Conservation (phyloP, 2,888 invertebrate species). For the Lasioglossum malachurum region DNA sequence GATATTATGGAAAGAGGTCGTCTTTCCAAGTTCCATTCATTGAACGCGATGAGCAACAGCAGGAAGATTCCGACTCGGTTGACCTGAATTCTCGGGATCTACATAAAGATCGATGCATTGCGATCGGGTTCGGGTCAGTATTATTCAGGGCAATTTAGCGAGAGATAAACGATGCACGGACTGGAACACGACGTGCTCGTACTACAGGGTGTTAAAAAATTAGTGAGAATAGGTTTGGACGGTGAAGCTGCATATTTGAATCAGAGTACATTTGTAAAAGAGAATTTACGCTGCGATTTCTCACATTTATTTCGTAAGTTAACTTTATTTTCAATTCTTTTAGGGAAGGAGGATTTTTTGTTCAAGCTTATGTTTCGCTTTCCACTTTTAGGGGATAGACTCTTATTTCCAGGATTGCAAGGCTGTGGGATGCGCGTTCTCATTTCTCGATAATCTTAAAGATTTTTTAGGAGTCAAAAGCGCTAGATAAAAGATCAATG, state of each 20-base stretch:
- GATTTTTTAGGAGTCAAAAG: no score
- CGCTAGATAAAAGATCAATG: no score
- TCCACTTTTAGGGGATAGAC: no score
- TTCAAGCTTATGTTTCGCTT: no score
- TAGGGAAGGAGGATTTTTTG: background rate
- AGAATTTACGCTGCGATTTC: background rate
- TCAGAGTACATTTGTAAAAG: background rate
- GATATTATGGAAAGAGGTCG: background rate
- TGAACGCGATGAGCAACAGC: slow-evolving; percentile 3
- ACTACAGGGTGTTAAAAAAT: background rate
- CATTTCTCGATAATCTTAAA: no score
- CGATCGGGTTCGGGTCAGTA: slow-evolving; percentile 4
- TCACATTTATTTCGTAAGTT: background rate
- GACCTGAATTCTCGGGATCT: slow-evolving; percentile 17
- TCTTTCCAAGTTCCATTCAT: slow-evolving; percentile 15
- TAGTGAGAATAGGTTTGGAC: background rate
- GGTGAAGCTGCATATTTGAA: background rate
- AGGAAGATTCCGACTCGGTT: slow-evolving; percentile 22
- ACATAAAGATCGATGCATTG: slow-evolving; percentile 27
- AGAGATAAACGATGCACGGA: slow-evolving; percentile 5
- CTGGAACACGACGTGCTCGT: background rate
- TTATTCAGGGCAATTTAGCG: slow-evolving; percentile 26
- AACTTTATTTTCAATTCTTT: background rate
- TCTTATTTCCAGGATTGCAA: no score
- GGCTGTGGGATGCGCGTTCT: no score